phyloP scores from a whole-genome alignment of 1,140 invertebrate genomes.

The Palaemon carinicauda region DNA sequence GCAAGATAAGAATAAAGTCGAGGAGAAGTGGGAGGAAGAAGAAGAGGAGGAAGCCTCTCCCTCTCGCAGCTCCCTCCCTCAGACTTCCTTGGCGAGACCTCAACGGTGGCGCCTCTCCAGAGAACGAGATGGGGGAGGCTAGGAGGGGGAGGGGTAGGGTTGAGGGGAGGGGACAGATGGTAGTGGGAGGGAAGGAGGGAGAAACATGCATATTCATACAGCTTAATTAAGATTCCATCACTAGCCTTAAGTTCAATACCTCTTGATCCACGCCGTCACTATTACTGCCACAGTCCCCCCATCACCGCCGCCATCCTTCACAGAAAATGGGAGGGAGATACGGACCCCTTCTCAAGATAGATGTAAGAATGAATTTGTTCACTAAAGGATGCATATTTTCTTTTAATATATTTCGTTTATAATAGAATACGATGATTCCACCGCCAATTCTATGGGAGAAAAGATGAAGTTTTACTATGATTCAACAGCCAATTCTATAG shows the following conservation, averaged over 20 bases:
- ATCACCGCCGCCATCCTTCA: background rate
- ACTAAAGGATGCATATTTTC: too few relatives aligned
- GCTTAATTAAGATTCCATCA: conserved; percentile 55
- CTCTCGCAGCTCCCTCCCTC: too few relatives aligned
- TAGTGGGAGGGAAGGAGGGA: conserved; percentile 3
- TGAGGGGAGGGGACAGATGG: background rate
- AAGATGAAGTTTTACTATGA: too few relatives aligned
- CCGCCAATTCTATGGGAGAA: too few relatives aligned
- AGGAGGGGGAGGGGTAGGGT: background rate
- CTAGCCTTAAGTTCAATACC: conserved; percentile 52
- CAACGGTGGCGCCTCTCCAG: too few relatives aligned
- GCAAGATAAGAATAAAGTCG: background rate
- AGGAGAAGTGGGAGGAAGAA: background rate
- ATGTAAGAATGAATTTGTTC: too few relatives aligned
- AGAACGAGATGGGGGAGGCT: background rate
- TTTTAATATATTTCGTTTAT: too few relatives aligned
- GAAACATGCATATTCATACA: conserved; percentile 56
- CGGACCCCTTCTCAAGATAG: too few relatives aligned
- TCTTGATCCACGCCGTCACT: conserved; percentile 37
- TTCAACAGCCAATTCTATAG: too few relatives aligned
- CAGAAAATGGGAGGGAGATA: background rate
- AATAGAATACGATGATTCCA: too few relatives aligned
- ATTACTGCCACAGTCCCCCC: conserved; percentile 22
- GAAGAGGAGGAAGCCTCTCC: background rate
- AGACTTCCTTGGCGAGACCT: too few relatives aligned